phyloP scores from a whole-genome alignment of 2,797 vertebrate genomes.

The Lindbergichthys nudifrons region DNA sequence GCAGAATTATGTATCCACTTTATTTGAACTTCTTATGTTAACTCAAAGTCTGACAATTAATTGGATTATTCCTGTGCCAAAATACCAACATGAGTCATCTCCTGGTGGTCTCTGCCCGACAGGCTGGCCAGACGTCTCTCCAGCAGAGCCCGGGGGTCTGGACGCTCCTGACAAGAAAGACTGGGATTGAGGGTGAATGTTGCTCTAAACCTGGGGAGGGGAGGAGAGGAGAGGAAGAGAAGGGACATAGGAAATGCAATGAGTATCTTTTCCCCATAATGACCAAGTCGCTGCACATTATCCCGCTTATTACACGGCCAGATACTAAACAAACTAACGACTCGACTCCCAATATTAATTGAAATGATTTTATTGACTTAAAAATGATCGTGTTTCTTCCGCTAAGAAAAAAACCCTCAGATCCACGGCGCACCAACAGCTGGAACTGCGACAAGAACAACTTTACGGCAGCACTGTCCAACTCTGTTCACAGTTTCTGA shows the following conservation, averaged over 20 bases:
- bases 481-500: no score
- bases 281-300: no score
- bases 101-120: constrained; percentile 87
- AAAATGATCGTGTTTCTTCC: no score
- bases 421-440: no score
- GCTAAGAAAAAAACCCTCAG: no score
- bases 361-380: no score
- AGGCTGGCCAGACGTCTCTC: constrained; percentile 89
- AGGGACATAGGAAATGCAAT: not conserved
- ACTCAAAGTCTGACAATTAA: not conserved
- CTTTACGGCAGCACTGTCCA: no score
- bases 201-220: constrained; percentile 86
- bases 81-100: constrained; percentile 92
- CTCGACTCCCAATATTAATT: no score
- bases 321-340: no score
- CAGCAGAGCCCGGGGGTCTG: constrained; percentile 78
- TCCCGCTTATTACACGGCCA: no score
- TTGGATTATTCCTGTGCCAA: not conserved
- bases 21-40: not conserved
- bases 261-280: no score
- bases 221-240: not conserved
- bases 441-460: no score
- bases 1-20: not conserved
- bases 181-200: constrained; percentile 90
- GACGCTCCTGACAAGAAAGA: constrained; percentile 82